Conservation (phyloP, 2,888 invertebrate species). For the Therioaphis trifolii region DNA sequence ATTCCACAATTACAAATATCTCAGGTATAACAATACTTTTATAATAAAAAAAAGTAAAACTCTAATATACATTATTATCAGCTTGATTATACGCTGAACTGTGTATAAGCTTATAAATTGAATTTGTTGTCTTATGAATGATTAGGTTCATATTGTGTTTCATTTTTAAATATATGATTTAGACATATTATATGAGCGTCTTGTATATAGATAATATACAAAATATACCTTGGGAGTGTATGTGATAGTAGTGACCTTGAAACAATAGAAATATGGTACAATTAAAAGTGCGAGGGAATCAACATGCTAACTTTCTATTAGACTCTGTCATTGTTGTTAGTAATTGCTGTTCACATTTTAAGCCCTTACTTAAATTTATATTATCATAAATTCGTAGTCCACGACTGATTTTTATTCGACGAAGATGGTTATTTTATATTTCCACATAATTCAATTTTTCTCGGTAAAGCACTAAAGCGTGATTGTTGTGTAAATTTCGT, state of each 20-base stretch:
- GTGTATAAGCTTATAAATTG: no score
- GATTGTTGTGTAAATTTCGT: neutral
- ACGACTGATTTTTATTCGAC: neutral
- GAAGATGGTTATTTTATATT: slow-evolving; percentile 13
- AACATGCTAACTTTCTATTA: neutral
- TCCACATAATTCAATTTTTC: neutral
- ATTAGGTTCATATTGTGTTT: neutral
- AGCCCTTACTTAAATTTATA: neutral
- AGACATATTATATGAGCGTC: no score
- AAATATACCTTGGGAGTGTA: neutral
- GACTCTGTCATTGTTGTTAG: neutral
- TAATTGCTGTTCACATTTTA: slow-evolving; percentile 3
- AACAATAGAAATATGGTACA: slow-evolving; percentile 17
- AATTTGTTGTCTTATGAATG: no score
- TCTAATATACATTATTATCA: no score
- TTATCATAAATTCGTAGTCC: neutral
- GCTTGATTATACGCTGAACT: no score
- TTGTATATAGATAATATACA: no score
- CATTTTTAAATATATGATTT: neutral
- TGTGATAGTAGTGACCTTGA: neutral
- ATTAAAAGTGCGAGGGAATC: slow-evolving; percentile 29
- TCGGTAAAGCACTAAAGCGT: neutral
- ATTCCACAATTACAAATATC: no score
- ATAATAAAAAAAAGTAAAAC: no score
- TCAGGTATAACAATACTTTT: no score